These are phyloP conservation scores for Thunnus thynnus DNA, from an alignment of 2,113 vertebrate genomes.

Conservation along the genomic window DNA sequence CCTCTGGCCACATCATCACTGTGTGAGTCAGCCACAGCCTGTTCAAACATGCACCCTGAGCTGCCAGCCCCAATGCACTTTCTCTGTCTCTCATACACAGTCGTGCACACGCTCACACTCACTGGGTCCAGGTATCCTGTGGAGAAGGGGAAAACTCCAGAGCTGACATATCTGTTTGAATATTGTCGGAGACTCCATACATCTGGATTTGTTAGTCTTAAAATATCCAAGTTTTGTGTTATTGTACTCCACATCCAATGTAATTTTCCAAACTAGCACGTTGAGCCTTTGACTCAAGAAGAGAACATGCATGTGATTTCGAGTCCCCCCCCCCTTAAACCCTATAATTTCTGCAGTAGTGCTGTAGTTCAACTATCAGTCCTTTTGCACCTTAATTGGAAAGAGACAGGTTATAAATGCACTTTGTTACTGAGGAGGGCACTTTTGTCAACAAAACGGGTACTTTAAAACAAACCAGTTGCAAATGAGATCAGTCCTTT, in stretches of 20 bases:
- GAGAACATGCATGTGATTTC: slow-evolving; percentile 40
- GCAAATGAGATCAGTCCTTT: slow-evolving; percentile 73
- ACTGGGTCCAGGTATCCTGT: slow-evolving; percentile 66
- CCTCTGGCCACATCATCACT: slow-evolving; percentile 81
- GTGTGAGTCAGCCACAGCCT: slow-evolving; percentile 83
- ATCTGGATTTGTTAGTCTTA: slow-evolving; percentile 61
- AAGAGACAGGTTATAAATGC: slow-evolving; percentile 81
- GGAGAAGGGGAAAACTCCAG: slow-evolving; percentile 48
- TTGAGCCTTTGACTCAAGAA: slow-evolving; percentile 48
- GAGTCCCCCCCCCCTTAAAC: background rate
- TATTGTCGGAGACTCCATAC: slow-evolving; percentile 36
- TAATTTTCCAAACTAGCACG: slow-evolving; percentile 46
- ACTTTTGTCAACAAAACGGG: slow-evolving; percentile 87
- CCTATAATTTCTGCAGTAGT: slow-evolving; percentile 42
- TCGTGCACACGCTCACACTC: background rate
- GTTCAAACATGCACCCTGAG: slow-evolving; percentile 82
- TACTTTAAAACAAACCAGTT: slow-evolving; percentile 82
- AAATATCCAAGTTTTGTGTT: slow-evolving; percentile 30
- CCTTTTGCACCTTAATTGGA: slow-evolving; percentile 82
- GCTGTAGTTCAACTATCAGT: slow-evolving; percentile 64
- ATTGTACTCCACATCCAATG: slow-evolving; percentile 30
- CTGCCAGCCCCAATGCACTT: slow-evolving; percentile 77
- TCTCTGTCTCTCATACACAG: slow-evolving; percentile 48
- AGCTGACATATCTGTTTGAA: slow-evolving; percentile 36
- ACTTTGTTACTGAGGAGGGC: slow-evolving; percentile 86